Evolutionary conservation across 2,113 vertebrate species (phyloP).

Genomic region (Catharus minimus): DNA sequence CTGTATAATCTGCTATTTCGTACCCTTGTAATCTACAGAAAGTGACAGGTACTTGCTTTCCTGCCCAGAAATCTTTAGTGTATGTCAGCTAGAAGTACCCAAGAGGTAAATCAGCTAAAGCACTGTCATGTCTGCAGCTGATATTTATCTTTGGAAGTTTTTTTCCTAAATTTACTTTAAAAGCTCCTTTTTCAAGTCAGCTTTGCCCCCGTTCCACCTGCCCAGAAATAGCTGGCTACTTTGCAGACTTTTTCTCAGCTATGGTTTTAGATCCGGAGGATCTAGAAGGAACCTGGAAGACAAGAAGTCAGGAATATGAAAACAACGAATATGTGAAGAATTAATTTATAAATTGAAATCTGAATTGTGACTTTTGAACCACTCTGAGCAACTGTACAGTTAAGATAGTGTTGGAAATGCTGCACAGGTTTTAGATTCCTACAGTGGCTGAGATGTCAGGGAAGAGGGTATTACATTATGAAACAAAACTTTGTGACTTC

Average conservation of each 20-base stretch:
- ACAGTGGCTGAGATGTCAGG: not conserved
- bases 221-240: not conserved
- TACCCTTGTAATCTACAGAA: not conserved
- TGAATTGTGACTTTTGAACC: not conserved
- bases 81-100: not conserved
- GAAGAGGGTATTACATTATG: not conserved
- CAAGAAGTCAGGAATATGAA: not conserved
- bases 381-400: not conserved
- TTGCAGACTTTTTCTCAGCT: not conserved
- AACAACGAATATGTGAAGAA: not conserved
- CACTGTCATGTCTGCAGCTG: not conserved
- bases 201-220: not conserved
- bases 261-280: not conserved
- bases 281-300: not conserved
- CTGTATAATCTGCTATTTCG: slow-evolving; percentile 18
- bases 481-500: not conserved
- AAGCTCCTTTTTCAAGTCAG: not conserved
- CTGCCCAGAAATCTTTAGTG: not conserved
- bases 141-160: slow-evolving; percentile 23
- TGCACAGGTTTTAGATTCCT: not conserved
- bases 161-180: slow-evolving; percentile 3
- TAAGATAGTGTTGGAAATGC: not conserved
- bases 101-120: slow-evolving; percentile 19
- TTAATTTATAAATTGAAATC: not conserved
- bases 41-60: slow-evolving; percentile 26